Evolutionary conservation across 2,888 invertebrate species (phyloP).

Genomic region (Trichopoda pennipes): DNA sequence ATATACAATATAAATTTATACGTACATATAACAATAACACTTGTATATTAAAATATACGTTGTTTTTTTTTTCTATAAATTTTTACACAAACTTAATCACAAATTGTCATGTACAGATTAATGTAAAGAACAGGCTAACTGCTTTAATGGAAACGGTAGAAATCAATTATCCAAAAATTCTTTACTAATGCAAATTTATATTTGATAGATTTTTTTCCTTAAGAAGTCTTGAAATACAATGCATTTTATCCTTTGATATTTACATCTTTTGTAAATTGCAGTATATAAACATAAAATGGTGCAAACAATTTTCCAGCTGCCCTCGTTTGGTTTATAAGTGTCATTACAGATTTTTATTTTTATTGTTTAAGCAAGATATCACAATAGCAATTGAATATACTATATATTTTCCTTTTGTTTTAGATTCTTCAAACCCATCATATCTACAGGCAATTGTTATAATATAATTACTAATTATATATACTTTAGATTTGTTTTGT

Average conservation of each 20-base stretch:
- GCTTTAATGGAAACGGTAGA: too few relatives aligned
- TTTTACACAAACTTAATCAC: background rate
- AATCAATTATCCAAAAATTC: too few relatives aligned
- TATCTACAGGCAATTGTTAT: background rate
- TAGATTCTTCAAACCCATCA: too few relatives aligned
- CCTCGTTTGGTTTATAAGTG: background rate
- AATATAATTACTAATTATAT: background rate
- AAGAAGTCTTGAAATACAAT: too few relatives aligned
- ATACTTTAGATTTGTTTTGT: background rate
- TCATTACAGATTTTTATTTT: background rate
- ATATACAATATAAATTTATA: too few relatives aligned
- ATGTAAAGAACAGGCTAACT: background rate
- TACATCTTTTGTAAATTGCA: too few relatives aligned
- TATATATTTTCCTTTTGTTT: too few relatives aligned
- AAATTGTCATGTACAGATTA: background rate
- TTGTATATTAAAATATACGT: constrained; percentile 1
- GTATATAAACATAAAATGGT: background rate
- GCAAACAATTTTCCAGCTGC: too few relatives aligned
- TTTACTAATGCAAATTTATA: too few relatives aligned
- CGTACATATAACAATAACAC: background rate
- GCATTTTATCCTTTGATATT: too few relatives aligned
- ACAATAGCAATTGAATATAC: constrained; percentile 14
- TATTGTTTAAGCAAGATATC: constrained; percentile 16
- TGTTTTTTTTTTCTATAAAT: background rate
- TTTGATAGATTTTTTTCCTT: too few relatives aligned